Conservation (phyloP, 2,888 invertebrate species). For the Griposia aprilina region DNA sequence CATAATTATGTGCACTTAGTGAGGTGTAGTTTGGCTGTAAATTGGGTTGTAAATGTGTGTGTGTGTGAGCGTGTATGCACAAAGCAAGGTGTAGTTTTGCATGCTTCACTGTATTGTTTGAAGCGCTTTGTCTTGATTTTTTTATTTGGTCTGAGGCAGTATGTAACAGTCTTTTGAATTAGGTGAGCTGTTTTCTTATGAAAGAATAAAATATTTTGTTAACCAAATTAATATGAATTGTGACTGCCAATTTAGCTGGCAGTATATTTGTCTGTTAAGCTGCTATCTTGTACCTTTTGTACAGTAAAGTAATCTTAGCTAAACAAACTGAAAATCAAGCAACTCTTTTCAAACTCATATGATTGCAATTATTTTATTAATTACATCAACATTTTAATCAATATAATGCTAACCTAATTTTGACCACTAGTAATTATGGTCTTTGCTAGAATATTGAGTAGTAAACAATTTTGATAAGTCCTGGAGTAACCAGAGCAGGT, state of each 20-base stretch:
- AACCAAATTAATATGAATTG: neutral
- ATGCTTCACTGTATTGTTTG: too few species aligned
- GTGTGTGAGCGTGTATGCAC: too few species aligned
- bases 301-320: neutral
- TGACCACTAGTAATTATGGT: neutral
- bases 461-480: constrained; percentile 2
- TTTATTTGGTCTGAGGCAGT: neutral
- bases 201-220: neutral
- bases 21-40: too few species aligned
- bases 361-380: neutral
- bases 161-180: neutral
- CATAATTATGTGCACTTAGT: too few species aligned
- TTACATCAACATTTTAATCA: constrained; percentile 1
- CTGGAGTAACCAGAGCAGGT: neutral
- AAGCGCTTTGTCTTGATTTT: too few species aligned
- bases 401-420: neutral
- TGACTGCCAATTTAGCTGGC: neutral
- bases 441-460: neutral
- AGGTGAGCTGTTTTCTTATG: neutral
- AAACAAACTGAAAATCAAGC: neutral
- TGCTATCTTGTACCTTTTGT: neutral
- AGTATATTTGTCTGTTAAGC: neutral
- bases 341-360: neutral
- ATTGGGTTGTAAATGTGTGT: too few species aligned
- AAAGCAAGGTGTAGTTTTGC: too few species aligned